These are phyloP conservation scores for Zapus hudsonius DNA, from an alignment of 2,113 vertebrate genomes.

Conservation along the genomic window DNA sequence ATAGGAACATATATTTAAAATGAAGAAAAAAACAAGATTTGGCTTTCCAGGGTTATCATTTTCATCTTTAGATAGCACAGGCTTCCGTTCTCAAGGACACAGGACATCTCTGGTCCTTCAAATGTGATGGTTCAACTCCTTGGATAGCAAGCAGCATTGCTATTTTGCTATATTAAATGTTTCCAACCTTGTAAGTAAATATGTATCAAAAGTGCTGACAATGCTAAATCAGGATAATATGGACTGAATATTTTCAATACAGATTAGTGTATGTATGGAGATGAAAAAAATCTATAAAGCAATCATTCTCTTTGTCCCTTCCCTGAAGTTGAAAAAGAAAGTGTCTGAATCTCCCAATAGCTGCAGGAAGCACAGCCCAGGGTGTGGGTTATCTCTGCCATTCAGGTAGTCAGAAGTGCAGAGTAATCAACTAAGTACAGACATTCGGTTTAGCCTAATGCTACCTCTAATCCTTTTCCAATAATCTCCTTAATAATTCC, in stretches of 20 bases:
- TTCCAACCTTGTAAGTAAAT: background rate
- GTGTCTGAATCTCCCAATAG: background rate
- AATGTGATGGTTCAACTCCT: too few relatives aligned
- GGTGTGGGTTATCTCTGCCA: background rate
- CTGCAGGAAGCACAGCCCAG: background rate
- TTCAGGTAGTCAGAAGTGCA: background rate
- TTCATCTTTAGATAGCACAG: too few relatives aligned
- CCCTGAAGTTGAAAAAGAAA: background rate
- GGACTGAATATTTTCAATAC: background rate
- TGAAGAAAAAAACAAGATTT: too few relatives aligned
- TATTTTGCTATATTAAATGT: background rate
- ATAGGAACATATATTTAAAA: too few relatives aligned
- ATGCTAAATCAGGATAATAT: background rate
- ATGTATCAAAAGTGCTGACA: background rate
- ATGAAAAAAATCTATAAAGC: background rate
- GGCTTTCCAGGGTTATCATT: too few relatives aligned
- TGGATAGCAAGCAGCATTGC: too few relatives aligned
- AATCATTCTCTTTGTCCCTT: background rate
- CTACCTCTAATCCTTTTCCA: conserved; percentile 36
- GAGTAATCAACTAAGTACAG: background rate
- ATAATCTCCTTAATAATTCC: conserved; percentile 50
- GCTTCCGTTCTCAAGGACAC: too few relatives aligned
- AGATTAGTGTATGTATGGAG: background rate
- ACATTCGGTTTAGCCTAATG: background rate
- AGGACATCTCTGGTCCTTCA: too few relatives aligned